Evolutionary conservation across 1,140 invertebrate genomes (phyloP).

Genomic region (Nasonia giraulti): DNA sequence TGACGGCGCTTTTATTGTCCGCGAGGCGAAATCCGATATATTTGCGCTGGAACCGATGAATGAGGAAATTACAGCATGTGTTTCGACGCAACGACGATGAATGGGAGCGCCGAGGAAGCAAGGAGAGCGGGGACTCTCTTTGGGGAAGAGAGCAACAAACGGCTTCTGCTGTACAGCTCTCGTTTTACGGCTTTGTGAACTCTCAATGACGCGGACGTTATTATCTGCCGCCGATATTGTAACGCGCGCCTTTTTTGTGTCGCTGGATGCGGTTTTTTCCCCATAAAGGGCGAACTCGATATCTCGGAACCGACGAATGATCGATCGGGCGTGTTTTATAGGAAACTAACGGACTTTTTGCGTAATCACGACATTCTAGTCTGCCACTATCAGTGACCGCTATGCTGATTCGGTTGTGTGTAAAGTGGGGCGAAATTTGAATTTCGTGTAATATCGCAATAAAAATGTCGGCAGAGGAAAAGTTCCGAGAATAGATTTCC

Average conservation of each 20-base stretch:
- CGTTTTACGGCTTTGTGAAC: slow-evolving; percentile 15
- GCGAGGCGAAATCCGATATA: slow-evolving; percentile 29
- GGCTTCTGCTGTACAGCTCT: not conserved
- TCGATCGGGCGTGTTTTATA: not conserved
- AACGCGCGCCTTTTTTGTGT: not conserved
- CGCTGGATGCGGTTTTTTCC: not conserved
- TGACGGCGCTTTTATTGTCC: not conserved
- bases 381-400: no score
- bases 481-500: slow-evolving; percentile 47
- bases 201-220: not conserved
- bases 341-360: not conserved
- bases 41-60: not conserved
- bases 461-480: not conserved
- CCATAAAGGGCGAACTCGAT: no score
- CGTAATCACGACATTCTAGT: not conserved
- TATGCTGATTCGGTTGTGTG: no score
- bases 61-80: slow-evolving; percentile 17
- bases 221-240: not conserved
- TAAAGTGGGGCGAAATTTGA: no score
- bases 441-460: slow-evolving; percentile 21
- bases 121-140: not conserved
- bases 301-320: not conserved
- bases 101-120: not conserved
- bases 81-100: not conserved
- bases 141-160: not conserved